Conservation (phyloP, 1,140 invertebrate genomes). For the Ceratina calcarata region DNA sequence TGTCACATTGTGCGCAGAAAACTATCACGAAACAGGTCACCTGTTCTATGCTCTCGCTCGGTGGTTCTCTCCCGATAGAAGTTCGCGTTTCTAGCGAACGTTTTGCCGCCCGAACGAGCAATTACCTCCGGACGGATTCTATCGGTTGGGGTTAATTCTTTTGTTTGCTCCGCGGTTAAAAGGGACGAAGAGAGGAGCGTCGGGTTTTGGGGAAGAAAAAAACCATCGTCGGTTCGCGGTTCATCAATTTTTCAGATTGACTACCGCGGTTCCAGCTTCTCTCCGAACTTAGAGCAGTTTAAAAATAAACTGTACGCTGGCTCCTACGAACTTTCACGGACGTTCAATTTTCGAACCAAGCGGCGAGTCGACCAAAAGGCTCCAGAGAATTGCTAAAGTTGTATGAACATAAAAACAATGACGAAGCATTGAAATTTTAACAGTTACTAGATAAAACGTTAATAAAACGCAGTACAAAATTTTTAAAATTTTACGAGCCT, state of each 20-base stretch:
- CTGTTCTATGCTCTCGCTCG: not conserved
- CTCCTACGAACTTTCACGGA: too few species aligned
- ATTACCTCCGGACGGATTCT: slow-evolving; percentile 26
- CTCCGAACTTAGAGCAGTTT: too few species aligned
- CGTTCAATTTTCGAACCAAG: too few species aligned
- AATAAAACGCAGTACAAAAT: too few species aligned
- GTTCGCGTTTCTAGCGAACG: slow-evolving; percentile 33
- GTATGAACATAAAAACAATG: too few species aligned
- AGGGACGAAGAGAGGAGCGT: not conserved
- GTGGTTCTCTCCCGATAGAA: slow-evolving; percentile 13
- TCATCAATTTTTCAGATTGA: slow-evolving; percentile 32
- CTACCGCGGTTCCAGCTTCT: not conserved
- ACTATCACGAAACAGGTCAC: slow-evolving; percentile 27
- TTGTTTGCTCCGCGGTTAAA: slow-evolving; percentile 16
- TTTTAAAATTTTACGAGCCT: too few species aligned
- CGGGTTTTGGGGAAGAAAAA: not conserved
- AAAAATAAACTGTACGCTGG: too few species aligned
- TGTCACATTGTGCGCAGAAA: not conserved
- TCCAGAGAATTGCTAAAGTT: too few species aligned
- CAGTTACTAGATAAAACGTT: too few species aligned
- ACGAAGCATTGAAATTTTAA: too few species aligned
- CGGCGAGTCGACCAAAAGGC: too few species aligned
- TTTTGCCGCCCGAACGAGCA: slow-evolving; percentile 32
- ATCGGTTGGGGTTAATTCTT: slow-evolving; percentile 33
- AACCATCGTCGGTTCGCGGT: not conserved